These are phyloP conservation scores for Papilio gigon DNA, from an alignment of 2,888 invertebrate genomes.

Conservation along the genomic window DNA sequence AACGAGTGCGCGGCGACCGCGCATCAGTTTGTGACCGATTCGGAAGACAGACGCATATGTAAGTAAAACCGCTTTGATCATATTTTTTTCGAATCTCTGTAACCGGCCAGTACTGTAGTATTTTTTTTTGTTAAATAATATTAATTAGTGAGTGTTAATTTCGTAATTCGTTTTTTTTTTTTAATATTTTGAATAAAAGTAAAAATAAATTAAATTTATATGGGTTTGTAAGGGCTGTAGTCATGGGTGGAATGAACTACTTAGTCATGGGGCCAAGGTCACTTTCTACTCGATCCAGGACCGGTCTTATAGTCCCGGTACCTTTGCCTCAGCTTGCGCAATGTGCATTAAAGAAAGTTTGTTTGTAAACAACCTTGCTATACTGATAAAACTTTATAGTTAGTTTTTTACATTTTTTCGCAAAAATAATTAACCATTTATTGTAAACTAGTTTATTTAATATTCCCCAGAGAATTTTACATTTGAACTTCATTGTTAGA, in stretches of 20 bases:
- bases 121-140: not conserved
- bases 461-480: not conserved
- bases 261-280: constrained; percentile 68
- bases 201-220: not conserved
- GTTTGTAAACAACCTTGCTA: constrained; percentile 41
- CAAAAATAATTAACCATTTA: not conserved
- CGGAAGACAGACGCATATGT: constrained; percentile 63
- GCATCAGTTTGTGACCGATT: constrained; percentile 76
- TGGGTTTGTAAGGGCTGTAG: constrained; percentile 33
- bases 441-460: not conserved
- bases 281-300: constrained; percentile 68
- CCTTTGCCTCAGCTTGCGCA: constrained; percentile 41
- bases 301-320: constrained; percentile 61
- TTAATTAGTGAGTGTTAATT: not conserved
- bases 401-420: no score
- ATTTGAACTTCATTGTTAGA: not conserved
- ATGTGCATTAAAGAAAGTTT: constrained; percentile 51
- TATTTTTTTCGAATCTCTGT: constrained; percentile 20
- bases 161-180: not conserved
- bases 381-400: not conserved
- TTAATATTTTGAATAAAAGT: not conserved
- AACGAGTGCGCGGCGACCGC: constrained; percentile 60
- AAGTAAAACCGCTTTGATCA: constrained; percentile 52
- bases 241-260: constrained; percentile 71
- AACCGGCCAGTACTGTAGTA: not conserved